phyloP scores from a whole-genome alignment of 2,888 invertebrate species.

The Omphaloscelis lunosa region DNA sequence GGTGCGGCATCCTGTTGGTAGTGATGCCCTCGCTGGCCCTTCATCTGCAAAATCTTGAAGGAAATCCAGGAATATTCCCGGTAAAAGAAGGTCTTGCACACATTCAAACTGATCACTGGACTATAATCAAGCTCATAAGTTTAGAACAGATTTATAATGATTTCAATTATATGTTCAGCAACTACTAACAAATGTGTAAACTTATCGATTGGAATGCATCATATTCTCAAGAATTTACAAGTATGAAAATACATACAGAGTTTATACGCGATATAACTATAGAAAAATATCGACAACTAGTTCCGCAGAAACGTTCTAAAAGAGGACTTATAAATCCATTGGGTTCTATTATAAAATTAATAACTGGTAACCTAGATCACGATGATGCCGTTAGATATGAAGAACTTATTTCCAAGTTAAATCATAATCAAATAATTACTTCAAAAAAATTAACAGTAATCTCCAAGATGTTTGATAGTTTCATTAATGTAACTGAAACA shows the following conservation, averaged over 20 bases:
- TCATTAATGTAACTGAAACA: background rate
- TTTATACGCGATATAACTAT: conserved; percentile 16
- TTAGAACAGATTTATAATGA: too few species aligned
- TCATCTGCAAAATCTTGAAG: too few species aligned
- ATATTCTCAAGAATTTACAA: conserved; percentile 2
- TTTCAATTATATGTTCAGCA: background rate
- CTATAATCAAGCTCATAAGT: too few species aligned
- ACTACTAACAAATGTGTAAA: background rate
- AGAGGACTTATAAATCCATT: background rate
- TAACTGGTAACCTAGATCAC: background rate
- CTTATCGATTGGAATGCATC: conserved; percentile 2
- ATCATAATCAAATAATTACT: conserved; percentile 1
- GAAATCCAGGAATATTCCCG: too few species aligned
- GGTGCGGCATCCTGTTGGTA: too few species aligned
- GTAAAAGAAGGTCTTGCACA: too few species aligned
- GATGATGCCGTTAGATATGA: too few species aligned
- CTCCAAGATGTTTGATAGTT: conserved; percentile 5
- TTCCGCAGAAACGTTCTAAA: background rate
- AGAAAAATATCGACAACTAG: conserved; percentile 21
- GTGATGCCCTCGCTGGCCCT: too few species aligned
- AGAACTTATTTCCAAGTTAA: background rate
- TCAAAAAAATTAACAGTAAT: background rate
- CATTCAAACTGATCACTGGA: too few species aligned
- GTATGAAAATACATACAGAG: conserved; percentile 1
- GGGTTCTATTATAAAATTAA: conserved; percentile 2